phyloP scores from a whole-genome alignment of 2,113 vertebrate genomes.

The Spermophilus dauricus region DNA sequence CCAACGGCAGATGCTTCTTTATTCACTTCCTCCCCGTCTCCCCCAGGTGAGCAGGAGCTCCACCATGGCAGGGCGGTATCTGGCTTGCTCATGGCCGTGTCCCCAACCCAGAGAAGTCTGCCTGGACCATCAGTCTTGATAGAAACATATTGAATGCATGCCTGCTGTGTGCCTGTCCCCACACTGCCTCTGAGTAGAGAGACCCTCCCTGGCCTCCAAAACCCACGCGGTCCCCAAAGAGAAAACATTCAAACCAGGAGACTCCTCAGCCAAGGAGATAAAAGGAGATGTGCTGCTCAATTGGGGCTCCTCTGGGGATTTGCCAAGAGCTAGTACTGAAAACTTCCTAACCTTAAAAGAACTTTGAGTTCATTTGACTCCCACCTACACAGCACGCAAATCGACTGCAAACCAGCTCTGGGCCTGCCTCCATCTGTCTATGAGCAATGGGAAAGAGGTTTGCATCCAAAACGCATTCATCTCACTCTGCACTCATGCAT shows the following conservation, averaged over 20 bases:
- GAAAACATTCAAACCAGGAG: background rate
- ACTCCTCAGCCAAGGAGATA: constrained; percentile 46
- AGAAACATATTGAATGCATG: background rate
- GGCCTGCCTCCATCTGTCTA: constrained; percentile 70
- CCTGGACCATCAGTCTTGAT: background rate
- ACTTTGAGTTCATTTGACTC: constrained; percentile 63
- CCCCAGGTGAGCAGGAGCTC: background rate
- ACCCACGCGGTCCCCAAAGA: constrained; percentile 8
- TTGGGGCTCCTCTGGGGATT: constrained; percentile 4
- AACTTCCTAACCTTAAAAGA: constrained; percentile 69
- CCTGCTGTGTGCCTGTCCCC: background rate
- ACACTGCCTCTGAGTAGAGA: background rate
- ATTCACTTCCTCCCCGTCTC: background rate
- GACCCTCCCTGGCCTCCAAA: constrained; percentile 51
- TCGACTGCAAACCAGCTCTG: constrained; percentile 41
- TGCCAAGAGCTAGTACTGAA: constrained; percentile 24
- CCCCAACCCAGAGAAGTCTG: background rate
- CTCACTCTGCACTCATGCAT: constrained; percentile 79
- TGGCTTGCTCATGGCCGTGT: background rate
- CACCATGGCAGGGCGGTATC: background rate
- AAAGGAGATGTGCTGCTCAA: constrained; percentile 62
- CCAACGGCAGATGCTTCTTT: background rate
- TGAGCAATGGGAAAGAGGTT: constrained; percentile 76
- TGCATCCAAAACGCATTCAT: constrained; percentile 72
- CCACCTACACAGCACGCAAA: constrained; percentile 66